Evolutionary conservation across 1,140 invertebrate species (phyloP).

Genomic region (Leptinotarsa lineolata): DNA sequence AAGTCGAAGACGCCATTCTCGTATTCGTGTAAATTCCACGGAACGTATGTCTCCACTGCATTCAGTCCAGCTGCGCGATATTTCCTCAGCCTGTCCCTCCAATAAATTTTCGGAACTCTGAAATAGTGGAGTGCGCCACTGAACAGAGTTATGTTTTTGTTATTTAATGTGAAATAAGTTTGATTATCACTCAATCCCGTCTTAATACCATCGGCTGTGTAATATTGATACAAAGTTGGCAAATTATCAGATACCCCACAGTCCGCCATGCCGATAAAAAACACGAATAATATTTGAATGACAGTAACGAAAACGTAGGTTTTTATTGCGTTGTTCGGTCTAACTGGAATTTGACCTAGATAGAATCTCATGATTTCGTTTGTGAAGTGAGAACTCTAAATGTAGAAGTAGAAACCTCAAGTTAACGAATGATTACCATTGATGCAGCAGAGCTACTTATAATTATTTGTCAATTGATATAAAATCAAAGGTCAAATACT

Average conservation of each 20-base stretch:
- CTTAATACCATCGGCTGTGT: conserved; percentile 44
- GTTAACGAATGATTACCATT: too few relatives aligned
- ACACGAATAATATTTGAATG: too few relatives aligned
- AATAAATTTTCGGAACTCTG: conserved; percentile 72
- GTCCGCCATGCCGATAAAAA: too few relatives aligned
- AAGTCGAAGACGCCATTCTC: conserved; percentile 60
- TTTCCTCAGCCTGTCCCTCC: conserved; percentile 65
- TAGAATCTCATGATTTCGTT: too few relatives aligned
- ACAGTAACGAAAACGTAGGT: too few relatives aligned
- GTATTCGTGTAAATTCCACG: conserved; percentile 90
- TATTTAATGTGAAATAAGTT: conserved; percentile 48
- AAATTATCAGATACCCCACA: conserved; percentile 10
- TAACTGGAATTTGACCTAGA: too few relatives aligned
- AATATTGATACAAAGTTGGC: conserved; percentile 52
- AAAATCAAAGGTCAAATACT: too few relatives aligned
- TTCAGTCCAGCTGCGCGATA: conserved; percentile 85
- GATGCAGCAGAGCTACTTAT: too few relatives aligned
- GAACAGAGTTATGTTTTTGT: conserved; percentile 49
- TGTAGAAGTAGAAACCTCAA: too few relatives aligned
- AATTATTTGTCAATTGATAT: too few relatives aligned
- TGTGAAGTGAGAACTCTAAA: too few relatives aligned
- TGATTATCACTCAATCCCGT: conserved; percentile 45
- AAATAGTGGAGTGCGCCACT: conserved; percentile 91
- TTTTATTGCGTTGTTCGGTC: too few relatives aligned
- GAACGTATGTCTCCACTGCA: conserved; percentile 89